phyloP scores from a whole-genome alignment of 1,140 invertebrate species.

The Pinna nobilis region DNA sequence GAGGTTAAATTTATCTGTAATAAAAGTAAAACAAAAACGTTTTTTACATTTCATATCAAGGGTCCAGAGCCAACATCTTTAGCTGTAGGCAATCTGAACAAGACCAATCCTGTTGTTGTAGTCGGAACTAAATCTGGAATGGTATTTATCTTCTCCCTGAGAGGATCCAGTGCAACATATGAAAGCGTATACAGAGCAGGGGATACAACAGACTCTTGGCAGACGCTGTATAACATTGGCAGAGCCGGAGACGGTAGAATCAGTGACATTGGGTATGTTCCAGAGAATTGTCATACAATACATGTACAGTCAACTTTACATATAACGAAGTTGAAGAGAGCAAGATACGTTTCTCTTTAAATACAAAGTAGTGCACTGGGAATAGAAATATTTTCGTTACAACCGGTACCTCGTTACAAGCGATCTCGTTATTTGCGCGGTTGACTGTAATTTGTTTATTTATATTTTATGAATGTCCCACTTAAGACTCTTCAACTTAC shows the following conservation, averaged over 20 bases:
- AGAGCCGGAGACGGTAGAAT: slow-evolving; percentile 15
- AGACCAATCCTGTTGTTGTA: slow-evolving; percentile 4
- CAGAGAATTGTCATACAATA: no score
- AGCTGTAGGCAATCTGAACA: slow-evolving; percentile 2
- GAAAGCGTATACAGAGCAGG: slow-evolving; percentile 25
- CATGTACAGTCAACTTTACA: no score
- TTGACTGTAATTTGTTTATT: no score
- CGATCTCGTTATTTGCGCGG: no score
- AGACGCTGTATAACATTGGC: slow-evolving; percentile 3
- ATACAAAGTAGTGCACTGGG: no score
- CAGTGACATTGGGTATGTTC: slow-evolving; percentile 32
- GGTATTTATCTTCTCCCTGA: slow-evolving; percentile 12
- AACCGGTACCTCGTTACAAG: no score
- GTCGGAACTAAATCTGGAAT: slow-evolving; percentile 16
- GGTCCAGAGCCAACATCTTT: slow-evolving; percentile 25
- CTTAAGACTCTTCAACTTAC: no score
- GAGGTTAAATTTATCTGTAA: background rate
- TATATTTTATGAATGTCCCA: no score
- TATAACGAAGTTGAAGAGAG: no score
- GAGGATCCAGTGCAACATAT: slow-evolving; percentile 7
- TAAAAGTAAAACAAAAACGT: background rate
- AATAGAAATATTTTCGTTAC: no score
- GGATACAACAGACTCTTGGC: slow-evolving; percentile 11
- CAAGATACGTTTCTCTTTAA: no score
- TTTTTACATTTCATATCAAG: slow-evolving; percentile 3